Percentiles rank a stretch among this genome's conserved stretches.
Evolutionary conservation across 2,888 invertebrate genomes (phyloP).

Genomic region (Tachina lurida): DNA sequence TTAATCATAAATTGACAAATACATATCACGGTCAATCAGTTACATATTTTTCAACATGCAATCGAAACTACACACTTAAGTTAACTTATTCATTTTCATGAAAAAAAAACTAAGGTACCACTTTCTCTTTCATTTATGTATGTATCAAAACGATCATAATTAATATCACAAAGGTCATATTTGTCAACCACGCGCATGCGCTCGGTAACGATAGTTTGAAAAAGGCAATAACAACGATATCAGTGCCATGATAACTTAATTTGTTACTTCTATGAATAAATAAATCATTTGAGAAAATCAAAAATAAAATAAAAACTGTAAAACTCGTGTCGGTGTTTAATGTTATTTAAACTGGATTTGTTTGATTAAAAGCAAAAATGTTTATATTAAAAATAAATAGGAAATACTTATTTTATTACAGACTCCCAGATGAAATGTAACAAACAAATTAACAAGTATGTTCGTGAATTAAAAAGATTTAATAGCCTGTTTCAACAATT

Average conservation of each 20-base stretch:
- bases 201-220: background rate
- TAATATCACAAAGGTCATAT: background rate
- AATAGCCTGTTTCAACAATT: no score
- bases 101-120: conserved; percentile 10
- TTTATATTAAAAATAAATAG: conserved; percentile 1
- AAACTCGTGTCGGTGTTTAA: background rate
- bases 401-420: no score
- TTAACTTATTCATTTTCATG: conserved; percentile 36
- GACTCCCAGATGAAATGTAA: background rate
- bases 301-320: conserved; percentile 10
- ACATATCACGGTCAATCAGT: no score
- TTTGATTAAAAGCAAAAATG: background rate
- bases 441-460: background rate
- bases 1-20: no score
- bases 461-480: no score
- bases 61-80: conserved; percentile 13
- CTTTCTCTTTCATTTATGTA: conserved; percentile 65
- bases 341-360: conserved; percentile 19
- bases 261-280: conserved; percentile 21
- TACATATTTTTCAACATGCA: background rate
- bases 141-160: background rate
- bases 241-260: conserved; percentile 35
- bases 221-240: background rate
- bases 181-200: background rate
- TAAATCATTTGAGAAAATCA: conserved; percentile 6